phyloP scores from a whole-genome alignment of 2,888 invertebrate genomes.

The Philonicus albiceps region DNA sequence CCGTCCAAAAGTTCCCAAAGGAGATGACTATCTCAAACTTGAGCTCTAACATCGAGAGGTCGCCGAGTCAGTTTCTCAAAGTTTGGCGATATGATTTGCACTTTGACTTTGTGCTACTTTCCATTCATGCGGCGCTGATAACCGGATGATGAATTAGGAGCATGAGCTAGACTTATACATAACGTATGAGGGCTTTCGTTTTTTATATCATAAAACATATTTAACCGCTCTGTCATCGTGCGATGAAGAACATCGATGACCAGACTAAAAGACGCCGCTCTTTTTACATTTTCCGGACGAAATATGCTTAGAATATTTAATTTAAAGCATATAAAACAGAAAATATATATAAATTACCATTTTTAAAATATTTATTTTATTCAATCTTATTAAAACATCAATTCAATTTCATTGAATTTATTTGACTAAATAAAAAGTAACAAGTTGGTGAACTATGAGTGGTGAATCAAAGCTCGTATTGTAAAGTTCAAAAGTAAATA shows the following conservation, averaged over 20 bases:
- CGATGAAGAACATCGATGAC: neutral
- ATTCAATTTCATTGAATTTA: too few species aligned
- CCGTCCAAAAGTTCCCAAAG: neutral
- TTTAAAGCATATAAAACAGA: too few species aligned
- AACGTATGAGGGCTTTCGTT: neutral
- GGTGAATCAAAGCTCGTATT: too few species aligned
- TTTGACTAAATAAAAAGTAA: too few species aligned
- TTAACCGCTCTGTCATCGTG: neutral
- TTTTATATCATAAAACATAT: neutral
- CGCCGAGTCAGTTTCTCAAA: neutral
- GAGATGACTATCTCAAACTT: neutral
- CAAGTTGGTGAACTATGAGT: too few species aligned
- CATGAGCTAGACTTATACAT: neutral
- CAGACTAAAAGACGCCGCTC: neutral
- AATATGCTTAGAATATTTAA: neutral
- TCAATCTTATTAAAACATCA: neutral
- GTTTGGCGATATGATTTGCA: neutral
- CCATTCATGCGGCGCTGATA: constrained; percentile 8
- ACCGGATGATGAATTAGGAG: neutral
- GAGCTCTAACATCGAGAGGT: neutral
- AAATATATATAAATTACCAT: neutral
- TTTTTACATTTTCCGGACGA: neutral
- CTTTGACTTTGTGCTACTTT: neutral
- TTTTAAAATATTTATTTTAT: neutral
- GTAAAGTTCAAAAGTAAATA: too few species aligned